Base-by-base conservation (phyloP, 2,113 vertebrate species). In the Cnemophilus loriae region DNA sequence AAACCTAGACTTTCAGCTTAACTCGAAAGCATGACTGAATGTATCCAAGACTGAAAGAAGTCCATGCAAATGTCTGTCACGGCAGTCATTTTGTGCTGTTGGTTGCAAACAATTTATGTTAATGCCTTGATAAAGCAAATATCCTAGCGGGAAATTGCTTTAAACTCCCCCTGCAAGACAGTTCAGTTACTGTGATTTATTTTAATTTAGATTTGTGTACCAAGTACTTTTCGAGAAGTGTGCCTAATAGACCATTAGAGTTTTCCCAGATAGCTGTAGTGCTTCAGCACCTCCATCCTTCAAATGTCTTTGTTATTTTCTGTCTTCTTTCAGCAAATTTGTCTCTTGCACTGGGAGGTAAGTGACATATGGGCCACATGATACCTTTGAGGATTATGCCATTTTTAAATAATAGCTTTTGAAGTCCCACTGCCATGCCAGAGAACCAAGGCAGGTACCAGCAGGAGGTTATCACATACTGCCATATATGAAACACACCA, bases 241-340 rank as follows among this genome's bases (percentile, higher is more conserved):
- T 93, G 80, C 73, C 89, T 95, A 96, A 97, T 57, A 96, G 96
- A 95, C 89, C 82, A 81, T 97, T 84, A 75, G 87, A 87, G 79
- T 49, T 93, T 93, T 97, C 94, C 92, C 87, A 94, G 91, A 89
- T 39, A 96, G 89, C 55, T 94, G 90, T 91, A 95, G 93, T 21
- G 10, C 84, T 97, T 96, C 97, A 82, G 94, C 89, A 97, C 94
- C 86, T 95, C 96, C 91, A 94, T 96, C 96, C 97, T 97, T 97
- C 95, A 97, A 87, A 83, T 18, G 57, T 84, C 89, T 73, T 96
- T 65, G 60, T 91, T 96, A 95, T 86, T 93, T 96, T 91, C 37
- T 44, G 39, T 59, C 64, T 33, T 87, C 71, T 88, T 96, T 79
- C 56, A 78, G 79, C n/a, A 82, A 44, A 49, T 82, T 93, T 90